A percentile compares a stretch with the other conserved stretches of the same genome.
Evolutionary conservation across 2,888 invertebrate species (phyloP).

Genomic region (Lepidochrysops patricia): DNA sequence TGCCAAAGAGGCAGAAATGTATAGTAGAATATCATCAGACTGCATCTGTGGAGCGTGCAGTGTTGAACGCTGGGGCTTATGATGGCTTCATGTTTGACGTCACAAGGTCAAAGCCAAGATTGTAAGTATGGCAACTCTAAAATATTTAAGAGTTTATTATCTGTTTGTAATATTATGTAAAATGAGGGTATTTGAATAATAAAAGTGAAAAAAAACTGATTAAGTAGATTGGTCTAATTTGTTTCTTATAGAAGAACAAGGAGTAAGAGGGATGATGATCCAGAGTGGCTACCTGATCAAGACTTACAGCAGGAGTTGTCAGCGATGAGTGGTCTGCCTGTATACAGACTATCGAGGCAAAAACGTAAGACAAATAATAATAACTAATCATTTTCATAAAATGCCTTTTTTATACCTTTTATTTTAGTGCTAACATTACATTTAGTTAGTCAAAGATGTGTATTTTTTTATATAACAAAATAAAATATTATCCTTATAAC

Average conservation of each 20-base stretch:
- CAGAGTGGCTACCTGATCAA: slow-evolving; percentile 76
- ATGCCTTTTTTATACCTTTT: not conserved
- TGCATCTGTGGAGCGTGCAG: slow-evolving; percentile 73
- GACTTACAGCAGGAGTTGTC: slow-evolving; percentile 81
- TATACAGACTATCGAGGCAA: slow-evolving; percentile 43
- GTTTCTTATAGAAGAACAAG: slow-evolving; percentile 39
- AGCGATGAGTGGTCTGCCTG: slow-evolving; percentile 73
- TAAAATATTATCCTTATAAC: too few species aligned
- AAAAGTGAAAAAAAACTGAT: too few species aligned
- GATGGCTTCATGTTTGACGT: slow-evolving; percentile 77
- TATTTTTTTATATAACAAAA: too few species aligned
- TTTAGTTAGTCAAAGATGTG: too few species aligned
- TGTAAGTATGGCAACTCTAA: slow-evolving; percentile 35
- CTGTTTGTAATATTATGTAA: not conserved
- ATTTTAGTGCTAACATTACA: not conserved
- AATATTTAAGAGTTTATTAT: too few species aligned
- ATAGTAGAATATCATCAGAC: slow-evolving; percentile 80
- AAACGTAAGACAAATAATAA: slow-evolving; percentile 37
- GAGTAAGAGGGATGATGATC: slow-evolving; percentile 62
- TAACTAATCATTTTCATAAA: not conserved
- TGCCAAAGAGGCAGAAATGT: slow-evolving; percentile 77
- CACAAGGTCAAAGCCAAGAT: slow-evolving; percentile 65
- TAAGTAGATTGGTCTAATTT: too few species aligned
- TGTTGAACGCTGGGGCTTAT: slow-evolving; percentile 75
- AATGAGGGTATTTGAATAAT: not conserved